Percentiles rank a stretch among this genome's conserved stretches.
Evolutionary conservation across 1,140 invertebrate species (phyloP).

Genomic region (Eriocheir sinensis): DNA sequence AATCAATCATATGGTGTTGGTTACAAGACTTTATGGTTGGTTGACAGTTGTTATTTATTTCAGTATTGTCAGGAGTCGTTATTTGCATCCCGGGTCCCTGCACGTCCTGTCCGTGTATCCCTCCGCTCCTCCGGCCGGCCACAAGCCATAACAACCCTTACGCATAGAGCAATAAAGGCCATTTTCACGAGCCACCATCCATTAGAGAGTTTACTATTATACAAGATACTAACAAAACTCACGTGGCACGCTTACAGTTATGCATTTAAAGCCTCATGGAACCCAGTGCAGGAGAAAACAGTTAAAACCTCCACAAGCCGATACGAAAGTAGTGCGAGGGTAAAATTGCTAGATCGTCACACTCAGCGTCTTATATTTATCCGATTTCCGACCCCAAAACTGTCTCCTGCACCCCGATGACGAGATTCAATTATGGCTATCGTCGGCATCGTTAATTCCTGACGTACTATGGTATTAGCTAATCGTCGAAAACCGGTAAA

Average conservation of each 20-base stretch:
- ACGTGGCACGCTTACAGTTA: neutral
- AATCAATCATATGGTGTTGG: no score
- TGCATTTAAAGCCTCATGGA: neutral
- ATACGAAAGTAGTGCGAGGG: slow-evolving; percentile 51
- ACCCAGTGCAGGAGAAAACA: neutral
- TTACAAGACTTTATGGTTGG: no score
- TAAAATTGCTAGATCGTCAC: no score
- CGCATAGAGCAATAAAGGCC: neutral
- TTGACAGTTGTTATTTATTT: no score
- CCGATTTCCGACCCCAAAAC: no score
- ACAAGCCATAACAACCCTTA: slow-evolving; percentile 2
- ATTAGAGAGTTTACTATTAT: slow-evolving; percentile 29
- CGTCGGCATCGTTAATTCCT: no score
- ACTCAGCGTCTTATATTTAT: no score
- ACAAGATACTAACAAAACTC: neutral
- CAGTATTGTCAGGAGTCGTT: no score
- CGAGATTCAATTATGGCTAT: no score
- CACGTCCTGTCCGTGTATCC: slow-evolving; percentile 49
- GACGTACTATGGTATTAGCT: no score
- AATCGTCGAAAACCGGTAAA: no score
- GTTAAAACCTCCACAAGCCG: neutral
- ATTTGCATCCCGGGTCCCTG: slow-evolving; percentile 16
- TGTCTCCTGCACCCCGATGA: no score
- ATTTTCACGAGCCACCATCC: neutral
- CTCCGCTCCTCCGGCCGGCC: neutral